Base-by-base conservation (phyloP, 2,797 vertebrate species). In the Tragelaphus oryx region DNA sequence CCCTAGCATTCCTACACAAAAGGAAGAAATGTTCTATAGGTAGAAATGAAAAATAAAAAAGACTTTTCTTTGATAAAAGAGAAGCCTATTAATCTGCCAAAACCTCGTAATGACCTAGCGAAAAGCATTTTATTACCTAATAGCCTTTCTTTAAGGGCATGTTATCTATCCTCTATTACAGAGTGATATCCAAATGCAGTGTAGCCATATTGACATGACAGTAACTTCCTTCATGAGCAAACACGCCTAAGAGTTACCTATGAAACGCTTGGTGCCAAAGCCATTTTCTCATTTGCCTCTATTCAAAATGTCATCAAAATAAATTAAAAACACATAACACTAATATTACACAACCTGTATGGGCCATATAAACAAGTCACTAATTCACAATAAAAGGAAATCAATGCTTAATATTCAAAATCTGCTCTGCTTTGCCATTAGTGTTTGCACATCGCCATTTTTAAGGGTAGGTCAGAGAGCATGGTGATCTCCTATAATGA, bases 301-400 rank as follows among this genome's bases (percentile, higher is more conserved):
- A 82, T 83, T 89, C 68, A 75, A 96, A 92, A 87, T 59, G 60
- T 84, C 82, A 92, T 71, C 93, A 89, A 81, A 80, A 85, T 24
- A 59, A 7, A 87, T 46, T 60, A 93, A 24, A 95, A 89, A 86
- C 50, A 90, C 11, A 2, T 22, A 81, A 89, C 60, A 48, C 33
- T 83, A 75, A 20, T 75, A 96, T 65, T 65, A 81, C 13, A 74
- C 18, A 8, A 8, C 20, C 65, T 57, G 5, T 20, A 65, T 9
- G 33, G 1, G 22, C 16, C 74, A 86, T 3, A 93, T 75, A 91
- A 94, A 60, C 65, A 94, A 95, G 30, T 6, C 46, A 93, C 16
- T 86, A 48, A 84, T 37, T 88, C 81, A 94, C 41, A 86, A 83
- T 48, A 68, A 14, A 75, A 74, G n/a, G 18, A 97, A 68, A 93